Percentiles rank a stretch among this genome's conserved stretches.
These are phyloP conservation scores for Hydrozoanthus tunicans DNA, from an alignment of 64 coral and sea anemone genomes.

Conservation along the genomic window DNA sequence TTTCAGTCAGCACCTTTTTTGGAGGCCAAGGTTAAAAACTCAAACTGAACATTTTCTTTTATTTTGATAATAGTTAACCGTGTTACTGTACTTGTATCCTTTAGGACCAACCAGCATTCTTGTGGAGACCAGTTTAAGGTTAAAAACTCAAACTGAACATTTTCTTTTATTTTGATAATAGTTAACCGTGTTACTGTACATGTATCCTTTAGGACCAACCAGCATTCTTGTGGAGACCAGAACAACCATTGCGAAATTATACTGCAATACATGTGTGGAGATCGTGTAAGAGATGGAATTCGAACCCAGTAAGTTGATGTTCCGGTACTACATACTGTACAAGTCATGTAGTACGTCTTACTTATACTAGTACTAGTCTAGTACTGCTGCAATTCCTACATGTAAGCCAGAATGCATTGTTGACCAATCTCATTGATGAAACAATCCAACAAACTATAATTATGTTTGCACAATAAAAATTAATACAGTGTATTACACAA, in stretches of 20 bases:
- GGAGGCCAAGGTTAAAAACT: too few species aligned
- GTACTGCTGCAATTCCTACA: background rate
- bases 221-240: slow-evolving; percentile 38
- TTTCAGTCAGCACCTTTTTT: too few species aligned
- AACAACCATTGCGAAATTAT: slow-evolving; percentile 35
- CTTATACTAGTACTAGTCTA: background rate
- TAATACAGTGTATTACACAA: too few species aligned
- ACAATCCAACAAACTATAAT: too few species aligned
- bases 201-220: background rate
- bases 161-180: too few species aligned
- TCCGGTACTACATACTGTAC: background rate
- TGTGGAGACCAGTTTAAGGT: background rate
- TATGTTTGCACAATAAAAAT: too few species aligned
- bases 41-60: too few species aligned
- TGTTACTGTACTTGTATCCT: too few species aligned
- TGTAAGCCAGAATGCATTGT: background rate
- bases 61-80: too few species aligned
- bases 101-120: background rate
- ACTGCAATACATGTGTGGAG: slow-evolving; percentile 35
- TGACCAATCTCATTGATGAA: too few species aligned
- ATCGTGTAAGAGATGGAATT: slow-evolving; percentile 20
- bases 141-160: too few species aligned
- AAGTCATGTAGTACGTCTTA: background rate
- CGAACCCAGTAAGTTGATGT: background rate
- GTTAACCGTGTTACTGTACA: too few species aligned